phyloP scores from a whole-genome alignment of 2,888 invertebrate genomes.

The Lithosia quadra region DNA sequence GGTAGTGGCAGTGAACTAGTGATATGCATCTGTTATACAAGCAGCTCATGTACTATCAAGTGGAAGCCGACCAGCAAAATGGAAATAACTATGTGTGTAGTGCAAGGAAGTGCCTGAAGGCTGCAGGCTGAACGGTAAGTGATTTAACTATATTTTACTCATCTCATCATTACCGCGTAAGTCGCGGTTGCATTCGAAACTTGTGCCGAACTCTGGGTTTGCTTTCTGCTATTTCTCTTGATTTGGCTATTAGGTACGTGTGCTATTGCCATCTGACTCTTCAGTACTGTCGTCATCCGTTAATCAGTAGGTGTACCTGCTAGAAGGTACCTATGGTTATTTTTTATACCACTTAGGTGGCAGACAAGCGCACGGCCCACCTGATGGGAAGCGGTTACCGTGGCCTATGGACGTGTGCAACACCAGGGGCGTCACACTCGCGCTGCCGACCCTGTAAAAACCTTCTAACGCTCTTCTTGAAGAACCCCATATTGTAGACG shows the following conservation, averaged over 20 bases:
- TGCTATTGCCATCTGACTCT: neutral
- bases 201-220: too few species aligned
- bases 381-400: too few species aligned
- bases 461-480: too few species aligned
- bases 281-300: neutral
- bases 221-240: neutral
- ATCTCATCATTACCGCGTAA: neutral
- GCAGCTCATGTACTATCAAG: neutral
- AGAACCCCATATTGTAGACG: too few species aligned
- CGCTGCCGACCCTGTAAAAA: too few species aligned
- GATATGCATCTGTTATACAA: neutral
- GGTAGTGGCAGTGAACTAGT: neutral
- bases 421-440: too few species aligned
- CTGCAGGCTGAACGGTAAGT: neutral
- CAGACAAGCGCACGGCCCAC: too few species aligned
- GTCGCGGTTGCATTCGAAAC: too few species aligned
- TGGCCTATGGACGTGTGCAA: too few species aligned
- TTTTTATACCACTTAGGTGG: too few species aligned
- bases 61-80: neutral
- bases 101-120: neutral
- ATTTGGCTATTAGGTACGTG: neutral
- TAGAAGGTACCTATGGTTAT: too few species aligned
- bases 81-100: neutral
- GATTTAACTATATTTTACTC: neutral
- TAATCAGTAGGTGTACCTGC: neutral